A percentile compares a stretch with the other conserved stretches of the same genome.
These are phyloP conservation scores for Anabacerthia variegaticeps DNA, from an alignment of 2,797 vertebrate species.

Conservation along the genomic window DNA sequence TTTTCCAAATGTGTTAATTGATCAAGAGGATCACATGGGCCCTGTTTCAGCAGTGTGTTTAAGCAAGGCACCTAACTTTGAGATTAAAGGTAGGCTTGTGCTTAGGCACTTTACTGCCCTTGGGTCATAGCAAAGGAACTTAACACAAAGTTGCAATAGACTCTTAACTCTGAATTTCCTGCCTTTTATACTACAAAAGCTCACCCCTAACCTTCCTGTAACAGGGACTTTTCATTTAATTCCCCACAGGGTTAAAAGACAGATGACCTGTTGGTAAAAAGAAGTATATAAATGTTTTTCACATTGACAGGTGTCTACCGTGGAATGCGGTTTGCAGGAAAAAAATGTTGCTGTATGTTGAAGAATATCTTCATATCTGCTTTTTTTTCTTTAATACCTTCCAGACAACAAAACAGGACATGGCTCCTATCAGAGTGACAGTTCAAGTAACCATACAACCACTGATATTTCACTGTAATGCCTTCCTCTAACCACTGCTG, in stretches of 20 bases:
- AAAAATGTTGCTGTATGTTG: constrained; percentile 40
- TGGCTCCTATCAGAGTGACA: neutral
- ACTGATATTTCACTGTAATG: neutral
- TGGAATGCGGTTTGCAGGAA: constrained; percentile 43
- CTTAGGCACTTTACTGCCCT: neutral
- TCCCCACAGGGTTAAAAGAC: constrained; percentile 29
- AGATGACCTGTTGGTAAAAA: constrained; percentile 24
- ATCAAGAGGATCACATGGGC: neutral
- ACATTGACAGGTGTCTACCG: neutral
- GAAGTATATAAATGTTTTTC: constrained; percentile 19
- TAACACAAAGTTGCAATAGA: neutral
- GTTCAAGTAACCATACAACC: neutral
- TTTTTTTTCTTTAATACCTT: constrained; percentile 60
- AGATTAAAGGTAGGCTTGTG: neutral
- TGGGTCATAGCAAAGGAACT: neutral
- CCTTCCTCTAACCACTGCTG: neutral
- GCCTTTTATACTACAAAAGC: constrained; percentile 20
- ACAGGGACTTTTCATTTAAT: constrained; percentile 8
- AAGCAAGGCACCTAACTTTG: neutral
- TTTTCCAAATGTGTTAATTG: neutral
- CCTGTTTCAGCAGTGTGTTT: neutral
- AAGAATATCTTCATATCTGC: constrained; percentile 31
- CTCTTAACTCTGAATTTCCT: constrained; percentile 34
- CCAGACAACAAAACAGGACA: constrained; percentile 18
- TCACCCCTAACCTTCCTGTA: constrained; percentile 36